Evolutionary conservation across 2,797 vertebrate species (phyloP).

Genomic region (Pangasius sanitwongsei): DNA sequence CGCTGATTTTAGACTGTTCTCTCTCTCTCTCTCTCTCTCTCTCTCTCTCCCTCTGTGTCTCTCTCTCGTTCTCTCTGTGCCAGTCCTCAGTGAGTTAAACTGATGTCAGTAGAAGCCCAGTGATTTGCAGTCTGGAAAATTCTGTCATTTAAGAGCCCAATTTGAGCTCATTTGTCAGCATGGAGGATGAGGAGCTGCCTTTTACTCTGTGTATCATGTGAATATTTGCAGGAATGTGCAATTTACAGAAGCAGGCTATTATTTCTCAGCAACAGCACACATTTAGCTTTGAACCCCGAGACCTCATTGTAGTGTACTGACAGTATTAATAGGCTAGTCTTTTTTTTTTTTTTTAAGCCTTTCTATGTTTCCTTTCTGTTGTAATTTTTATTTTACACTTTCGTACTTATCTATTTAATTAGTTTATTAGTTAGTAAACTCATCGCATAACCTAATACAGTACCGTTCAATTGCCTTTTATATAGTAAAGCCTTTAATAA

Average conservation of each 20-base stretch:
- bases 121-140: constrained; percentile 41
- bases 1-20: neutral
- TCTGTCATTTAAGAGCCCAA: constrained; percentile 43
- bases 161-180: constrained; percentile 54
- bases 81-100: constrained; percentile 15
- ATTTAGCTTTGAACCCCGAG: constrained; percentile 3
- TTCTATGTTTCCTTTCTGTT: neutral
- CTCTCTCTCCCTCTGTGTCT: neutral
- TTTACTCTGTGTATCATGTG: constrained; percentile 31
- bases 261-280: constrained; percentile 42
- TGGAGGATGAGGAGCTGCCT: constrained; percentile 36
- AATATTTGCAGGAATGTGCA: constrained; percentile 35
- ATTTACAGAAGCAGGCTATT: constrained; percentile 39
- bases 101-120: constrained; percentile 38
- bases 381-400: neutral
- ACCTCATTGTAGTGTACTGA: neutral
- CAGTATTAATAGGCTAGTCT: neutral
- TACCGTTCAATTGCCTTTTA: neutral
- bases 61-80: neutral
- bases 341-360: neutral
- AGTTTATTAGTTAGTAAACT: neutral
- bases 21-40: neutral
- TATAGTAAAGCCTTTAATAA: neutral
- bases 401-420: neutral
- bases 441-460: neutral